Evolutionary conservation across 1,140 invertebrate species (phyloP).

Genomic region (Rhizoglyphus robini): DNA sequence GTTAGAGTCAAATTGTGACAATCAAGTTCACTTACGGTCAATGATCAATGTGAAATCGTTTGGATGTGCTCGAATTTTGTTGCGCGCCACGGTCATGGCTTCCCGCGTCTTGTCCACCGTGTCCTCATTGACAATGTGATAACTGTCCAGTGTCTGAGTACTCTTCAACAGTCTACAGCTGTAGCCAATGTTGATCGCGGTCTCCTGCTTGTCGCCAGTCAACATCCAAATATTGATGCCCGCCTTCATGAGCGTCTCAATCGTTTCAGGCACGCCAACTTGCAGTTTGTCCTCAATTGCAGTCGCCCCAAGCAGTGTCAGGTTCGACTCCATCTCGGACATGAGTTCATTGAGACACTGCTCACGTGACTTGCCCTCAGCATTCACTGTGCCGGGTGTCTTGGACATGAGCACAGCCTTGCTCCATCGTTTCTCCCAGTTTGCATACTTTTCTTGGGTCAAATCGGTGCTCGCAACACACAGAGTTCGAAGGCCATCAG

Average conservation of each 20-base stretch:
- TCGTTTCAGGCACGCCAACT: conserved; percentile 80
- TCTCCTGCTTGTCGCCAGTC: conserved; percentile 98
- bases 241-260: conserved; percentile 70
- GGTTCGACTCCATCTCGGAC: conserved; percentile 38
- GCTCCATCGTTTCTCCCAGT: conserved; percentile 21
- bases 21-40: conserved; percentile 22
- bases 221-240: conserved; percentile 91
- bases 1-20: neutral
- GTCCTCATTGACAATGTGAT: conserved; percentile 82
- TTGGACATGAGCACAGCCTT: conserved; percentile 14
- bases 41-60: conserved; percentile 21
- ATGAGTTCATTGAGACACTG: conserved; percentile 18
- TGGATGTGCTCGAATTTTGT: neutral
- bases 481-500: conserved; percentile 57
- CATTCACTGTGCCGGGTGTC: too few relatives aligned
- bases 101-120: conserved; percentile 55
- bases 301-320: conserved; percentile 72
- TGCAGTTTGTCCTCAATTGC: conserved; percentile 95
- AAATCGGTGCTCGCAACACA: conserved; percentile 73
- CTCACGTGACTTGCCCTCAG: conserved; percentile 1
- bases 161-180: conserved; percentile 74
- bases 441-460: conserved; percentile 49
- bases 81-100: neutral
- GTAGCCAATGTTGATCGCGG: conserved; percentile 95
- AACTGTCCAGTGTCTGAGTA: conserved; percentile 50